Evolutionary conservation across 2,797 vertebrate genomes (phyloP), one percentile per base, ranked within the genome.

Genomic region (Salmo trutta): DNA sequence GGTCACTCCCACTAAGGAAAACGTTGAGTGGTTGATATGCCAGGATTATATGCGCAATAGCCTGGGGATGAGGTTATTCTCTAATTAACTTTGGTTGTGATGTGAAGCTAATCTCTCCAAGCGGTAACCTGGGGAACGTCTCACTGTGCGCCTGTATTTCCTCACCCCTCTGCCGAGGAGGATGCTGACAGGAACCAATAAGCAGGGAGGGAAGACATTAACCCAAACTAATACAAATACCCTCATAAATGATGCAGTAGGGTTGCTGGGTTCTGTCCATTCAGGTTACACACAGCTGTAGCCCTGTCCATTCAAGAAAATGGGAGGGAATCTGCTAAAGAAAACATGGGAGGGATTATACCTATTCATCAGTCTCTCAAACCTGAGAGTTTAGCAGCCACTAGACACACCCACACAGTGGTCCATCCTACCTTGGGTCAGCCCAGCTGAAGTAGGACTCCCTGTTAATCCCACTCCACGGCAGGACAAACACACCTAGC

Each of bases 241-340:
- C 77, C 88, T 88, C 87, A 90, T 92, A 87, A 90, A 93, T 93
- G 87, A 92, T 93, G 89, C 88, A 93, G 83, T 84, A 86, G 86
- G 56, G 88, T 89, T 88, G 84, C 79, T 1, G 88, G 73, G 79
- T 77, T 84, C 81, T 88, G 89, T 91, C 88, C 90, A 91, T 91
- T 93, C 89, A 90, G 88, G 85, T 90, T 89, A 86, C 87, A 89
- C 90, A 83, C 90, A 93, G 91, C 91, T 92, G 91, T 90, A 83
- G 90, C 87, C 56, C 73, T 36, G 88, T 91, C 89, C 87, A 89
- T 91, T 92, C 88, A 91, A 82, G 85, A 81, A 81, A 82, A 86
- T 68, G 71, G 76, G 84, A 76, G 67, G 74, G 74, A 78, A 83
- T 84, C 84, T 80, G 84, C 85, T 76, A 24, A 14, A 31, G 29